Base-by-base conservation (phyloP, 2,888 invertebrate species). In the Tenodera sinensis region DNA sequence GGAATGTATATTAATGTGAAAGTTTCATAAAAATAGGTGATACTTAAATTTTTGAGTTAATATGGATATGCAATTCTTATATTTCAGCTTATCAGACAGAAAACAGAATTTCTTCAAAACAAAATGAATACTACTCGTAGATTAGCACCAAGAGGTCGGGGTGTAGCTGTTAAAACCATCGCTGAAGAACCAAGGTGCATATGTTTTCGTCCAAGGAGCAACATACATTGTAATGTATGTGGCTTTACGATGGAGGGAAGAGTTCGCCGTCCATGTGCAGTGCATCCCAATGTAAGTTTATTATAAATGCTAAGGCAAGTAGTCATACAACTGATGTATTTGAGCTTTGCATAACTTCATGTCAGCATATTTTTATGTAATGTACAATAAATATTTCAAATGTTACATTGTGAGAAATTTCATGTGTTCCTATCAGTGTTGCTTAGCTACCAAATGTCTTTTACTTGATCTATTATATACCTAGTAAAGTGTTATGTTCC, bases 181-280 rank as follows among this genome's bases (percentile, higher is more conserved):
- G 1, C 4, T 20, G 20, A 42, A 71, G 20, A 71, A 71, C 14
- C 27, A 2, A 14, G 4, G 9, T 92, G 92, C 28, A 28, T 91
- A 20, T 92, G 92, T 88, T 47, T 87, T 34, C 91, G 92, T 25
- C 91, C 91, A 1, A 90, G 90, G 25, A 47, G 89, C 7, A 86
- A 90, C 8, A 90, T 92, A 1, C 42, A 91, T 20, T 92, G 92
- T 87, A 88, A 85, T 0, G 91, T 91, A 27, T 92, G 92, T 89
- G 92, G 92, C 12, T 90, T 90, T 47, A 82, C 90, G 0, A 90
- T 90, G 14, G 90, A 89, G 83, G 92, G 92, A 15, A 90, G 92
- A 88, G 90, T 92, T 2, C 89, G 91, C 34, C 91, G 90, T 20
- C 28, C 42, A n/a, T 92, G 92, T 87, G 90, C 90, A 9, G 42